Evolutionary conservation across 2,888 invertebrate genomes (phyloP), one percentile per base, ranked within the genome.

Genomic region (Plebejus argus): DNA sequence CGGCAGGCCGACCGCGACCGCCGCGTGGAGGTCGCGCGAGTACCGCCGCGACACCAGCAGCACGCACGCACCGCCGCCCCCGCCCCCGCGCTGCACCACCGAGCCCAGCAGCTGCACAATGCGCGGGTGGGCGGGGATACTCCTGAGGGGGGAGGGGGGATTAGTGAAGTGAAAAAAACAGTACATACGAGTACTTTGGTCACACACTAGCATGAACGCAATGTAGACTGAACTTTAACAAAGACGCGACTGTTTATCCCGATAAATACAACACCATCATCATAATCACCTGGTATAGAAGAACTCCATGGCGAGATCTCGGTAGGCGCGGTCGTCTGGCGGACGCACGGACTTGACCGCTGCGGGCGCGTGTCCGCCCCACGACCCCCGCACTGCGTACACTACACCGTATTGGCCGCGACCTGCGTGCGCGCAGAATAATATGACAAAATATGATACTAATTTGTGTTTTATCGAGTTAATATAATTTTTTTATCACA

Each of bases 351-450:
- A 97, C 92, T 98, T 98, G 76, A 98, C 96, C 8, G 98, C 98
- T 84, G 96, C 97, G 0, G 97, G 97, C n/a, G 95, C 90, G 76
- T 94, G 95, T 0, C 95, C 96, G 0, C 95, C 97, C 96, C 98
- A 98, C 78, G 95, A 91, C 0, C 94, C 94, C 77, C 97, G 96
- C 85, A 96, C 97, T 0, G 96, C 94, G 89, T 97, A 98, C 74
- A 98, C 98, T 61, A 98, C 98, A 4, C 98, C 98, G 89, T 98
- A 98, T 85, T 98, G 98, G 0, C 98, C 98, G 71, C 98, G 95
- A 0, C 94, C 94, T 94, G 81, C 71, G n/a, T 39, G 20, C 39
- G 49, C 28, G 2, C 28, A 28, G 28, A 28, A 28, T 2, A 2
- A 28, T 28, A 28, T 28, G 28, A 28, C 28, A 28, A 28, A 28